Percentiles rank a stretch among this genome's conserved stretches.
Conservation (phyloP, 2,113 vertebrate genomes). For the Symphodus melops region DNA sequence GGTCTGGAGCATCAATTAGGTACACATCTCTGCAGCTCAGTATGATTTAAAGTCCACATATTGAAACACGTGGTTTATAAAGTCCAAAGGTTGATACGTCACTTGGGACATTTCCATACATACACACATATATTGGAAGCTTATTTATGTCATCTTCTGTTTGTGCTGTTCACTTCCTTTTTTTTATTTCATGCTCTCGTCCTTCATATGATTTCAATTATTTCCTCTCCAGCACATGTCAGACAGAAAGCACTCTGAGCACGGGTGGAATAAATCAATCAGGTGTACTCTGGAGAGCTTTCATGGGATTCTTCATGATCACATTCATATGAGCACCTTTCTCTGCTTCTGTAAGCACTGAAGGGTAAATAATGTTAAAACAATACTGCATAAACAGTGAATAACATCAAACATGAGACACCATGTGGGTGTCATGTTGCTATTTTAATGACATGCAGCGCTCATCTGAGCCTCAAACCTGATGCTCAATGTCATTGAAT, state of each 20-base stretch:
- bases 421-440: neutral
- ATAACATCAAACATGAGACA: neutral
- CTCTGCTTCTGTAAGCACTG: constrained; percentile 40
- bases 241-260: constrained; percentile 85
- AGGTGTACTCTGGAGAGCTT: constrained; percentile 70
- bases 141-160: constrained; percentile 20
- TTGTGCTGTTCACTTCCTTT: constrained; percentile 27
- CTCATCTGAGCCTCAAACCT: constrained; percentile 7
- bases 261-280: constrained; percentile 86
- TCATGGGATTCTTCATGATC: constrained; percentile 81
- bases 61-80: too few species aligned
- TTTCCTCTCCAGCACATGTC: constrained; percentile 81
- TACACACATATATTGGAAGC: neutral
- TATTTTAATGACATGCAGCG: constrained; percentile 8
- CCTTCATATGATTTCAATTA: constrained; percentile 87
- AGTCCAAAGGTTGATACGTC: neutral
- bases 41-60: too few species aligned
- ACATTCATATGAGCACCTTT: constrained; percentile 62
- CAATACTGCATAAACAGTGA: neutral
- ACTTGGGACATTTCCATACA: neutral
- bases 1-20: too few species aligned
- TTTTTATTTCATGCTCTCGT: constrained; percentile 60
- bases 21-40: too few species aligned
- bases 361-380: constrained; percentile 2
- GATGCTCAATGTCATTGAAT: neutral